phyloP scores from a whole-genome alignment of 2,113 vertebrate species.

The Seriola quinqueradiata region DNA sequence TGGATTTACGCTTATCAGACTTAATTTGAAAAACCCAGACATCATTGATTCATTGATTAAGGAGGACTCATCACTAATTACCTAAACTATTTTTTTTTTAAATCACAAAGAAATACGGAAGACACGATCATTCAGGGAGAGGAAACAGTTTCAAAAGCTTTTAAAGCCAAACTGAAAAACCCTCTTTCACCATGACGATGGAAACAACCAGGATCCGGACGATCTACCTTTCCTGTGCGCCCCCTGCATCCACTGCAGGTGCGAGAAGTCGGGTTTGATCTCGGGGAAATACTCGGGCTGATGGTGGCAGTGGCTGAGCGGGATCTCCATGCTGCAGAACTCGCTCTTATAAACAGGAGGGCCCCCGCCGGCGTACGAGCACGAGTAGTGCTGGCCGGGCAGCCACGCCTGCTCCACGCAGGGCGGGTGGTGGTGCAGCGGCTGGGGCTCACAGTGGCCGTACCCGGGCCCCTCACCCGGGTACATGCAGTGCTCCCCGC shows the following conservation, averaged over 20 bases:
- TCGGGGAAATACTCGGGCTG: constrained; percentile 92
- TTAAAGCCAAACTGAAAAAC: background rate
- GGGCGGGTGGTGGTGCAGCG: constrained; percentile 90
- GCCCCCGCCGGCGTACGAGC: constrained; percentile 87
- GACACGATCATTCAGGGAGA: background rate
- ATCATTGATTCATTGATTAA: constrained; percentile 54
- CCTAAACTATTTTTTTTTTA: background rate
- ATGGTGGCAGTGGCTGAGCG: constrained; percentile 90
- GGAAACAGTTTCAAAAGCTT: background rate
- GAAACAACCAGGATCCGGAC: background rate
- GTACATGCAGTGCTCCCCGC: constrained; percentile 90
- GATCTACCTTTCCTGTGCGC: constrained; percentile 94
- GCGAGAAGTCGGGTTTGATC: constrained; percentile 90
- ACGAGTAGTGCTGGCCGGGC: constrained; percentile 90
- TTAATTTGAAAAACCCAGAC: constrained; percentile 51
- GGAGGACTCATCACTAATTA: background rate
- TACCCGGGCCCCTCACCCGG: constrained; percentile 89
- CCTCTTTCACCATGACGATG: background rate
- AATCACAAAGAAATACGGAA: background rate
- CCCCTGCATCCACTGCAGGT: constrained; percentile 92
- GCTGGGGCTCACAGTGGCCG: constrained; percentile 88
- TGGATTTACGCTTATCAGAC: constrained; percentile 48
- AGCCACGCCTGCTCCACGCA: constrained; percentile 96
- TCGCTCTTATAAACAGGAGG: constrained; percentile 89
- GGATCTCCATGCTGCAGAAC: constrained; percentile 92